Evolutionary conservation across 1,140 invertebrate species (phyloP).

Genomic region (Drosophila prosaltans): DNA sequence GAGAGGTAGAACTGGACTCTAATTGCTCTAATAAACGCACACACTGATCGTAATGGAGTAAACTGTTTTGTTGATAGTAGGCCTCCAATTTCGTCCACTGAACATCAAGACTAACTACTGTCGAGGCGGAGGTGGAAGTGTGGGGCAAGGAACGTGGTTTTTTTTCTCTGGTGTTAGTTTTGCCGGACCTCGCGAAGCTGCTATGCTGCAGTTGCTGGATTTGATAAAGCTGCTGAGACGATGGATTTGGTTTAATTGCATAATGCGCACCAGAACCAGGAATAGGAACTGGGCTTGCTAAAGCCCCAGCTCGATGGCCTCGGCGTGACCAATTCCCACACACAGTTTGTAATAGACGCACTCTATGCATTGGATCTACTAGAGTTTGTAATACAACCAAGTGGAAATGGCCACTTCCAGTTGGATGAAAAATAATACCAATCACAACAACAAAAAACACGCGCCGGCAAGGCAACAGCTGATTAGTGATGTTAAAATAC

Average conservation of each 20-base stretch:
- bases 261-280: not conserved
- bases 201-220: not conserved
- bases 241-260: conserved; percentile 1
- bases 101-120: conserved; percentile 24
- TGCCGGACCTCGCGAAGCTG: not conserved
- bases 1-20: not conserved
- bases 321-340: not conserved
- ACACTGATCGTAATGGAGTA: conserved; percentile 51
- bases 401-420: not conserved
- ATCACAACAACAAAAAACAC: conserved; percentile 2
- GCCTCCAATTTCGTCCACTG: conserved; percentile 59
- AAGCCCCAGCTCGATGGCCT: not conserved
- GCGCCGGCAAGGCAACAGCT: not conserved
- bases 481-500: not conserved
- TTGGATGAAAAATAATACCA: not conserved
- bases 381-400: not conserved
- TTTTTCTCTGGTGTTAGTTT: not conserved
- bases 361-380: not conserved
- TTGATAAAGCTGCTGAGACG: not conserved
- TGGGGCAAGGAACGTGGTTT: not conserved
- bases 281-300: not conserved
- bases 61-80: conserved; percentile 58
- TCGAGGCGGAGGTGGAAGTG: not conserved
- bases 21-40: conserved; percentile 50
- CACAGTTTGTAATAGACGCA: not conserved